Evolutionary conservation across 2,113 vertebrate genomes (phyloP), one percentile per base, ranked within the genome.

Genomic region (Rhinolophus sinicus): DNA sequence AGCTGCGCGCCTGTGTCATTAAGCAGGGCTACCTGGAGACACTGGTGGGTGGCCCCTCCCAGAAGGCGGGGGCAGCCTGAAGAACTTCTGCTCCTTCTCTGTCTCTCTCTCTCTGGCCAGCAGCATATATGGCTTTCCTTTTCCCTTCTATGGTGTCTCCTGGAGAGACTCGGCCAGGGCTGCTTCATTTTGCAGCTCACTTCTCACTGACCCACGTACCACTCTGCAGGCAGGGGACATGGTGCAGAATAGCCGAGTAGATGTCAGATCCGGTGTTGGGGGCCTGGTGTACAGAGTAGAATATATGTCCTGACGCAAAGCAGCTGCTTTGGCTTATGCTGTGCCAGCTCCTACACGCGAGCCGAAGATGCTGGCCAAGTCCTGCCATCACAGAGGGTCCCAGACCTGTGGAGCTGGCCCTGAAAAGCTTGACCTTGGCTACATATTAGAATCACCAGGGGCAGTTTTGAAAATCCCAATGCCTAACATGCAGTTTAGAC

Each of bases 1-100:
- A 54, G 54, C 52, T 58, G 54, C 90, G 76, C 58, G 62, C 54
- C 26, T 56, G 30, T 2, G 11, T 69, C 81, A 90, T 58, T 52
- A 93, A 96, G 28, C 86, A 92, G 47, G 14, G 85, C 30, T 78
- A 54, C 38, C 28, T 52, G 60, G 70, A 87, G 77, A 80, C 38
- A 7, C 26, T 38, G 69, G 38, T 56, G 50, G 28, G 56, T 30
- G 40, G 54, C 30, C 13, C 56, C 16, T 67, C 52, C 40, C 33
- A 58, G 88, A 70, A 75, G 60, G 35, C 52, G 35, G 8, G 44
- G 21, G 40, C 33, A 44, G 54, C 58, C 30, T 2, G 52, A 38
- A 85, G 54, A 64, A 78, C 21, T 69, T 56, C 65, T 83, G 38
- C 47, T 93, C 16, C 80, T 47, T 24, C 50, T 19, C 18, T 7